Conservation (phyloP, 2,113 vertebrate genomes). For the Okapia johnstoni region DNA sequence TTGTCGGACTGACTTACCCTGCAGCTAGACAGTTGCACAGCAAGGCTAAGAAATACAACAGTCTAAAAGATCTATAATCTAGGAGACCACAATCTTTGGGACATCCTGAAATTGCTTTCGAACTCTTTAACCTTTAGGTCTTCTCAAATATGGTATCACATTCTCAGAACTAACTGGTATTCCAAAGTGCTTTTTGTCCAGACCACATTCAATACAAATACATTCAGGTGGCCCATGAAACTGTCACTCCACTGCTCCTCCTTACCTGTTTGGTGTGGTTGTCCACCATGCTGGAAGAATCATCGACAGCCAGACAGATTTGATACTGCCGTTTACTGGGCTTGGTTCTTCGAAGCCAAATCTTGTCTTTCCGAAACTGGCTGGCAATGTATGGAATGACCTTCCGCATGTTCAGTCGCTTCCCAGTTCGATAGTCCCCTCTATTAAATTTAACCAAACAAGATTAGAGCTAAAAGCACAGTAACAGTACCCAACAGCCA, state of each 20-base stretch:
- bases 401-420: constrained; percentile 97
- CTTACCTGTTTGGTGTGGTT: constrained; percentile 98
- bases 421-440: constrained; percentile 96
- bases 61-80: not conserved
- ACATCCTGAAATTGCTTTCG: not conserved
- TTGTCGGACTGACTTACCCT: not conserved
- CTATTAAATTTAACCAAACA: constrained; percentile 74
- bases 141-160: not conserved
- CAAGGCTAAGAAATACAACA: not conserved
- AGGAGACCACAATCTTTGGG: not conserved
- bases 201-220: not conserved
- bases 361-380: constrained; percentile 98
- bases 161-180: not conserved
- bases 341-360: constrained; percentile 97
- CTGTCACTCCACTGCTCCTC: not conserved
- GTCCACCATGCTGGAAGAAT: constrained; percentile 98
- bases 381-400: constrained; percentile 98
- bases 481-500: not conserved
- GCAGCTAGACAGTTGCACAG: not conserved
- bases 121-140: not conserved
- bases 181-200: not conserved
- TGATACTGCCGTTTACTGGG: constrained; percentile 98
- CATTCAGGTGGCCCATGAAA: not conserved
- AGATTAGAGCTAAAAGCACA: not conserved
- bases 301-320: constrained; percentile 96